Conservation (phyloP, 2,797 vertebrate genomes). For the Hipposideros larvatus region DNA sequence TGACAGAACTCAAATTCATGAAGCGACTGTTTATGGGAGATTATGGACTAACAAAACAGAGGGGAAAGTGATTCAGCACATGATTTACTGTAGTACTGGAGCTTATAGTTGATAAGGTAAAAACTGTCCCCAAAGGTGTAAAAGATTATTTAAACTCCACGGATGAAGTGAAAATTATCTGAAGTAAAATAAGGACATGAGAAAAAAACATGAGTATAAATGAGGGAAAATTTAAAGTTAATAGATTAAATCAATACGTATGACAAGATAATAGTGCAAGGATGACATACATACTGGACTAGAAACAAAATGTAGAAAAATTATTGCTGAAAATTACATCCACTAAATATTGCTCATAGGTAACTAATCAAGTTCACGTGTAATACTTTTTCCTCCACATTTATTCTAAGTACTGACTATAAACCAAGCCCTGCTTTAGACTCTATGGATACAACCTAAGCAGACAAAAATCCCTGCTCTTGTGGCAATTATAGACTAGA, state of each 20-base stretch:
- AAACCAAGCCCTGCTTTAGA: not conserved
- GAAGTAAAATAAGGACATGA: constrained; percentile 4
- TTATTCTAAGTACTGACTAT: not conserved
- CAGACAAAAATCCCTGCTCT: not conserved
- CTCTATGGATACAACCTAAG: not conserved
- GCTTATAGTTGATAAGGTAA: not conserved
- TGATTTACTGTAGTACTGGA: not conserved
- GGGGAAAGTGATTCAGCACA: not conserved
- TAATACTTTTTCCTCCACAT: not conserved
- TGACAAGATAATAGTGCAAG: not conserved
- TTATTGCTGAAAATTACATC: not conserved
- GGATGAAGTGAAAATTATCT: not conserved
- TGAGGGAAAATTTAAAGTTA: not conserved
- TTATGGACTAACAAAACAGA: not conserved
- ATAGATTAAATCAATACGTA: constrained; percentile 16
- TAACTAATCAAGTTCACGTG: not conserved
- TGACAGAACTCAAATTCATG: not conserved
- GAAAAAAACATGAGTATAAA: not conserved
- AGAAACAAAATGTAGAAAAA: constrained; percentile 52
- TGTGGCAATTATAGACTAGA: not conserved
- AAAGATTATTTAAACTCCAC: constrained; percentile 16
- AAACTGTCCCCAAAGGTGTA: not conserved
- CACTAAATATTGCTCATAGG: not conserved
- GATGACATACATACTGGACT: not conserved
- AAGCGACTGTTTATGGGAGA: not conserved